Evolutionary conservation across 2,888 invertebrate genomes (phyloP).

Genomic region (Limenitis arthemis): DNA sequence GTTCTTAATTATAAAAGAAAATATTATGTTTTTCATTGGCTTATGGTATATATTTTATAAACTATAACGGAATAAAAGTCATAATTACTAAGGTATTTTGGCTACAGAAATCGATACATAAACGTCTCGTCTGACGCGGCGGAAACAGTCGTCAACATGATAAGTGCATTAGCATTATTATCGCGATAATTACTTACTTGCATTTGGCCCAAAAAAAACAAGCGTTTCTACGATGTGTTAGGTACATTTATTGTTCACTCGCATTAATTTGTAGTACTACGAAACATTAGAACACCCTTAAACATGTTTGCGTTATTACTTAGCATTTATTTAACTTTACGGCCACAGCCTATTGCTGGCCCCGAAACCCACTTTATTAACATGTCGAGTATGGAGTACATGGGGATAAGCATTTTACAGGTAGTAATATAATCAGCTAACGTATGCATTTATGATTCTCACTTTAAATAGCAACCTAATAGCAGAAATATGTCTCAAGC

Average conservation of each 20-base stretch:
- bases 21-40: neutral
- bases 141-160: slow-evolving; percentile 67
- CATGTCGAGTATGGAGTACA: slow-evolving; percentile 37
- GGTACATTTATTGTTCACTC: slow-evolving; percentile 40
- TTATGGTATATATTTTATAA: neutral
- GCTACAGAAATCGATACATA: slow-evolving; percentile 40
- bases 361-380: slow-evolving; percentile 47
- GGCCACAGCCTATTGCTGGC: slow-evolving; percentile 30
- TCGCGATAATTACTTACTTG: slow-evolving; percentile 70
- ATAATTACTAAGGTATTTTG: slow-evolving; percentile 1
- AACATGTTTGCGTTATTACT: slow-evolving; percentile 58
- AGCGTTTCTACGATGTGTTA: slow-evolving; percentile 50
- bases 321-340: slow-evolving; percentile 48
- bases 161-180: slow-evolving; percentile 73
- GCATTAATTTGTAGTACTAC: slow-evolving; percentile 12
- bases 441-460: slow-evolving; percentile 46
- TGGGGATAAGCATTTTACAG: slow-evolving; percentile 49
- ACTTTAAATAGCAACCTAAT: slow-evolving; percentile 36
- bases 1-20: neutral
- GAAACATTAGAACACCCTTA: slow-evolving; percentile 39
- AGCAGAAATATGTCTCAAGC: slow-evolving; percentile 22
- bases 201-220: slow-evolving; percentile 60
- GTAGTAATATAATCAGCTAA: slow-evolving; percentile 49
- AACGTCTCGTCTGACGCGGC: slow-evolving; percentile 36
- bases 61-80: no score